phyloP scores from a whole-genome alignment of 2,797 vertebrate genomes.

The Hippocampus kuda region DNA sequence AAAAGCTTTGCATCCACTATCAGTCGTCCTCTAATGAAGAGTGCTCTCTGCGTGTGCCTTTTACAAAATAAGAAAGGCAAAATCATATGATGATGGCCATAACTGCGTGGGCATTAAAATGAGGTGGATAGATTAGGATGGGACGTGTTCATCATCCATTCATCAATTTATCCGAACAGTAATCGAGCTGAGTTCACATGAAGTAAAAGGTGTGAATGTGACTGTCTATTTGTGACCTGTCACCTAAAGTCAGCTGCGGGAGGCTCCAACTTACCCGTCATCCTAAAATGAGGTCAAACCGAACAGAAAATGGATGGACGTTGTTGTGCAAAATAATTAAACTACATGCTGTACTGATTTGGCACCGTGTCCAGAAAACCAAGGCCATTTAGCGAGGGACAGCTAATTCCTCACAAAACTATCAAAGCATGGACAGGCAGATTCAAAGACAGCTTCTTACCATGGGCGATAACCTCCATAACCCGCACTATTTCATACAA shows the following conservation, averaged over 20 bases:
- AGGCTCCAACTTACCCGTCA: no score
- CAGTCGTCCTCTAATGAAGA: neutral
- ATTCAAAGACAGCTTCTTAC: neutral
- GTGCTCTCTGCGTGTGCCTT: neutral
- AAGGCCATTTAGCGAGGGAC: neutral
- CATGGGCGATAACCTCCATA: neutral
- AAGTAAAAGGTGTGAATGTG: no score
- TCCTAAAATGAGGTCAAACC: no score
- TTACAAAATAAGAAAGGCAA: neutral
- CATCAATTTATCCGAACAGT: neutral
- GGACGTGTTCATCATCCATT: neutral
- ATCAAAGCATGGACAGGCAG: neutral
- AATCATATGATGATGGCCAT: neutral
- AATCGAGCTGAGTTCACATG: neutral
- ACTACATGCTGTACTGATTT: neutral
- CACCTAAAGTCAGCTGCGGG: no score
- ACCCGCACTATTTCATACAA: neutral
- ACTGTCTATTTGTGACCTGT: no score
- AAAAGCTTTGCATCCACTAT: neutral
- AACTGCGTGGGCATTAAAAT: neutral
- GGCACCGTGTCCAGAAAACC: neutral
- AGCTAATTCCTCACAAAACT: neutral
- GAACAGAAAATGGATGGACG: no score
- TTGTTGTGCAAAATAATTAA: neutral
- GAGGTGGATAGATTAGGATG: neutral